Evolutionary conservation across 2,113 vertebrate genomes (phyloP).

Genomic region (Triplophysa tibetana): DNA sequence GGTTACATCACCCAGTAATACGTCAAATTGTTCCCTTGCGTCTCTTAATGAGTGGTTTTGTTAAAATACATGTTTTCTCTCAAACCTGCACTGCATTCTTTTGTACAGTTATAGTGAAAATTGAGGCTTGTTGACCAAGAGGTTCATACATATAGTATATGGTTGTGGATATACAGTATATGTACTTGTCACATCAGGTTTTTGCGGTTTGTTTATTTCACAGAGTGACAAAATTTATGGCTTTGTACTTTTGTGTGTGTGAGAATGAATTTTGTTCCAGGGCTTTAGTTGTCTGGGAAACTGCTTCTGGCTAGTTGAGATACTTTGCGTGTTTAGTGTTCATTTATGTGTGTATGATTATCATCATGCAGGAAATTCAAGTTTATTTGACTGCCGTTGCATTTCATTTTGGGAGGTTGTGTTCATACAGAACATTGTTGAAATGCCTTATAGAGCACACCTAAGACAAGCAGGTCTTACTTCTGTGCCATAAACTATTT

Average conservation of each 20-base stretch:
- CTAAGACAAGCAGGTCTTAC: conserved; percentile 5
- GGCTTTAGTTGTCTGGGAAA: conserved; percentile 39
- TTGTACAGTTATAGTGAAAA: no score
- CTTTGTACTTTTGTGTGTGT: conserved; percentile 36
- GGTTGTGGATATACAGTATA: neutral
- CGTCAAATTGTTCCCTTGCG: neutral
- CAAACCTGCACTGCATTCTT: no score
- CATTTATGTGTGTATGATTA: conserved; percentile 3
- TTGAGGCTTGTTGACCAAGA: no score
- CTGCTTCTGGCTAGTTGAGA: conserved; percentile 25
- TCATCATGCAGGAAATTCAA: conserved; percentile 39
- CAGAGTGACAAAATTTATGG: conserved; percentile 47
- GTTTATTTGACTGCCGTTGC: neutral
- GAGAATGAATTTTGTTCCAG: neutral
- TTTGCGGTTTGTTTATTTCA: conserved; percentile 20
- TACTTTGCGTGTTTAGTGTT: conserved; percentile 23
- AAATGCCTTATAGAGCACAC: conserved; percentile 23
- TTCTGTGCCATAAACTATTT: neutral
- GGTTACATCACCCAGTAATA: conserved; percentile 10
- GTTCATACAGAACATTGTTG: neutral
- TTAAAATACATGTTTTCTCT: no score
- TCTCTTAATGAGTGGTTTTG: neutral
- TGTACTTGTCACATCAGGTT: conserved; percentile 29
- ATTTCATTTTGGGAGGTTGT: conserved; percentile 22
- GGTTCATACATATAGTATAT: neutral